A percentile compares a stretch with the other conserved stretches of the same genome.
These are phyloP conservation scores for Stegastes partitus DNA, from an alignment of 2,113 vertebrate genomes.

Conservation along the genomic window DNA sequence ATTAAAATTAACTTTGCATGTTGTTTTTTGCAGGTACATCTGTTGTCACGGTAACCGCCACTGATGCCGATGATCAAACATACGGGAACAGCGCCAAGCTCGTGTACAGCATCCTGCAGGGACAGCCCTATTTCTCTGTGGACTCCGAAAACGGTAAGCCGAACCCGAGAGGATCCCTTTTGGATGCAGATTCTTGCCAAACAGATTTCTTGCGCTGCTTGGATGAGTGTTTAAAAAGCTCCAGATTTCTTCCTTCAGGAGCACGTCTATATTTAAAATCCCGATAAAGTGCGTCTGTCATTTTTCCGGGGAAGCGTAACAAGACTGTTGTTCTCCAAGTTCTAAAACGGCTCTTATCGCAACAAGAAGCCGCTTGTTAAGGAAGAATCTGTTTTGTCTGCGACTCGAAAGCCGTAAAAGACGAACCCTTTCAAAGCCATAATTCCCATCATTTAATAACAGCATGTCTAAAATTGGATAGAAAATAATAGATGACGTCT, in stretches of 20 bases:
- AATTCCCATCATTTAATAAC: constrained; percentile 1
- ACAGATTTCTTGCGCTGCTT: neutral
- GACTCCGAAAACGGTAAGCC: constrained; percentile 94
- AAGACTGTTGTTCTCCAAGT: neutral
- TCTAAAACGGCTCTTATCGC: neutral
- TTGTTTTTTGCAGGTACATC: constrained; percentile 88
- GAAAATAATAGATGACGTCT: constrained; percentile 4
- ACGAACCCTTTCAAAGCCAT: constrained; percentile 14
- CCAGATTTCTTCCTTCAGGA: neutral
- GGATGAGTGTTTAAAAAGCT: no score
- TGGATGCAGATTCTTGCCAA: neutral
- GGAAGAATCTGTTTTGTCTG: neutral
- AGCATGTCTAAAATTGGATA: constrained; percentile 1
- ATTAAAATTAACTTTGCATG: constrained; percentile 27
- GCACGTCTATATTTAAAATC: neutral
- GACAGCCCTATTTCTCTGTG: constrained; percentile 97
- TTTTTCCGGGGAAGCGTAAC: fast-evolving
- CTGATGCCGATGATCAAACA: constrained; percentile 94
- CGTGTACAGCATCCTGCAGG: constrained; percentile 97
- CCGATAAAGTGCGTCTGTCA: neutral
- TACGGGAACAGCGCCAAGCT: constrained; percentile 98
- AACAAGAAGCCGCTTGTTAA: neutral
- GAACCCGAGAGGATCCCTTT: neutral
- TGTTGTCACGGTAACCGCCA: constrained; percentile 93
- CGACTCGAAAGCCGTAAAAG: constrained; percentile 19